Base-by-base conservation (phyloP, 2,113 vertebrate genomes). In the Psephotus haematonotus region DNA sequence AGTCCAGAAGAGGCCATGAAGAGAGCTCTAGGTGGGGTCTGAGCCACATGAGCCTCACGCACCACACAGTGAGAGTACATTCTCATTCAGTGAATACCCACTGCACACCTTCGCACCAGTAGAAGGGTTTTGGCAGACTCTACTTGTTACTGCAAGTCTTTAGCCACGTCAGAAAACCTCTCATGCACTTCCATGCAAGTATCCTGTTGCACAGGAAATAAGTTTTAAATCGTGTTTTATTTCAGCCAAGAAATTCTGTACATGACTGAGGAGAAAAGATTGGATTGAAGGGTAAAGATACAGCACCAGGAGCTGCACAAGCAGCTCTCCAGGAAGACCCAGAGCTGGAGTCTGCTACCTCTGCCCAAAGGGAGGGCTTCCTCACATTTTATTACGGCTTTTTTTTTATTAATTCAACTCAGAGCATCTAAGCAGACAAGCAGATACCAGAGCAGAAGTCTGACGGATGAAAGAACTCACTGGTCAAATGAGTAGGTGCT, bases 141-240 rank as follows among this genome's bases (percentile, higher is more conserved):
- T 39, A 23, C 11, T 1, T 2, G 27, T 49, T 8, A 6, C 0
- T 3, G 11, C 49, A 44, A 35, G 16, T 11, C 69, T 39, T 44
- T 7, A 28, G 9, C 37, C 6, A 5, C 35, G 43, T 23, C 6
- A 35, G 46, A 27, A 68, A 64, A 18, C 33, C 29, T n/a, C 68
- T 13, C 29, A 5, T 0, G 1, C 27, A 41, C 46, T n/a, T 46
- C n/a, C 71, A 11, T 15, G 2, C 10, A 11, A 27, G 17, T 24
- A 27, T 7, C 18, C 63, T 27, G 33, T 3, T 9, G 53, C n/a
- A 19, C 2, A 47, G 53, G 27, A 37, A 85, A 37, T 5, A 10
- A 14, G 17, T 43, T 28, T 46, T 13, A 37, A 25, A 11, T 18
- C 3, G 10, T 1, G 37, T 4, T 39, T 14, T 41, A 19, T 17